These are phyloP conservation scores for Pseudotriccus pelzelni DNA, from an alignment of 2,797 vertebrate genomes.

Conservation along the genomic window DNA sequence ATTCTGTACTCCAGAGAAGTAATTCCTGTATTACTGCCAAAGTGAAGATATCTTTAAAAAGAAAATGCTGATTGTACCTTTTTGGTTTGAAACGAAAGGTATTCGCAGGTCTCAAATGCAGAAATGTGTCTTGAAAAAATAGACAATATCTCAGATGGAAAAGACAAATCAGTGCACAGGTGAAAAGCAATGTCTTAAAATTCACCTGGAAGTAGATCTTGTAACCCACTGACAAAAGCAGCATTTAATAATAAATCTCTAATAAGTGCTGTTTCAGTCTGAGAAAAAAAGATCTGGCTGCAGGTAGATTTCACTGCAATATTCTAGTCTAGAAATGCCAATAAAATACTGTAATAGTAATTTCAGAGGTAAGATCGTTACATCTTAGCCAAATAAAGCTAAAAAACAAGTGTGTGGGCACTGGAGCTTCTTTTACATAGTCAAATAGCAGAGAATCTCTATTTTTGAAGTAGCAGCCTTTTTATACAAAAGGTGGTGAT, in stretches of 20 bases:
- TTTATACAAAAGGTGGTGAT: background rate
- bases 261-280: background rate
- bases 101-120: background rate
- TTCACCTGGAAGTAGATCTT: background rate
- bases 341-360: background rate
- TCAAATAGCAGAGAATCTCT: background rate
- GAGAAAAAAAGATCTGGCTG: background rate
- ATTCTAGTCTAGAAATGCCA: background rate
- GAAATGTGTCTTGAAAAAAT: background rate
- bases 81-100: background rate
- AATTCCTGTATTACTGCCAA: background rate
- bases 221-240: background rate
- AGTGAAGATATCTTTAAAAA: background rate
- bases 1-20: background rate
- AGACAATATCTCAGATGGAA: background rate
- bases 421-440: background rate
- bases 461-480: background rate
- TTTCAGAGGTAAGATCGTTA: background rate
- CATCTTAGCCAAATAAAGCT: background rate
- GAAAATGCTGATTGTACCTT: background rate
- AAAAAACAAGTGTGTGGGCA: background rate
- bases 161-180: background rate
- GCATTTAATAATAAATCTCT: background rate
- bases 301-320: background rate
- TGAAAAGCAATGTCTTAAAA: background rate